phyloP scores from a whole-genome alignment of 2,113 vertebrate genomes.

The Lucifuga dentata region DNA sequence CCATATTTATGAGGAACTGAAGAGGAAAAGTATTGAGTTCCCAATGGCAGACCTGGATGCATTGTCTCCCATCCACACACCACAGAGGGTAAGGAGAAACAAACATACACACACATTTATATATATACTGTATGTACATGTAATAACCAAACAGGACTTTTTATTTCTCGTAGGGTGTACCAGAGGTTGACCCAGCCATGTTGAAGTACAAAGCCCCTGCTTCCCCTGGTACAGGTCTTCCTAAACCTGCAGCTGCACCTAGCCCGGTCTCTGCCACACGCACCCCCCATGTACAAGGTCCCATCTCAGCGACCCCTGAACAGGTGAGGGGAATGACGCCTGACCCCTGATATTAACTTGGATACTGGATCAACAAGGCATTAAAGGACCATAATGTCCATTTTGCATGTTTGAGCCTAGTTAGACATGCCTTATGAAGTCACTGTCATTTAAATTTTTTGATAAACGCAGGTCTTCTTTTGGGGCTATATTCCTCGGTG shows the following conservation, averaged over 20 bases:
- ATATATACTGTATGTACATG: neutral
- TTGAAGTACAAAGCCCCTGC: constrained; percentile 86
- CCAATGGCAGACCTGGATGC: constrained; percentile 97
- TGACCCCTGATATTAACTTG: neutral
- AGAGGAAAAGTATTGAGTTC: constrained; percentile 97
- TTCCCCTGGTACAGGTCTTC: constrained; percentile 33
- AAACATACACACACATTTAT: neutral
- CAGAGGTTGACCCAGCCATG: constrained; percentile 94
- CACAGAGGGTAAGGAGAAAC: constrained; percentile 89
- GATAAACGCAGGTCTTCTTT: too few species aligned
- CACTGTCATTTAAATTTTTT: too few species aligned
- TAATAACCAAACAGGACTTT: neutral
- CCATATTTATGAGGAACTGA: constrained; percentile 98
- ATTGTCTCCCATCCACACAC: constrained; percentile 97
- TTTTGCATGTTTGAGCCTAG: too few species aligned
- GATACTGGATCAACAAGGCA: too few species aligned
- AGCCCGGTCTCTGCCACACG: constrained; percentile 42
- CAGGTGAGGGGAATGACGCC: constrained; percentile 83
- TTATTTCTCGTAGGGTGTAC: constrained; percentile 85
- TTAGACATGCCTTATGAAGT: too few species aligned
- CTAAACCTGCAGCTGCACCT: constrained; percentile 46
- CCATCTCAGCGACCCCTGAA: constrained; percentile 93
- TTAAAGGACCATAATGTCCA: too few species aligned
- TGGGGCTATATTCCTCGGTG: too few species aligned
- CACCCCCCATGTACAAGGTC: constrained; percentile 81